Evolutionary conservation across 1,140 invertebrate species (phyloP), one percentile per base, ranked within the genome.

Genomic region (Drosophila paulistorum): DNA sequence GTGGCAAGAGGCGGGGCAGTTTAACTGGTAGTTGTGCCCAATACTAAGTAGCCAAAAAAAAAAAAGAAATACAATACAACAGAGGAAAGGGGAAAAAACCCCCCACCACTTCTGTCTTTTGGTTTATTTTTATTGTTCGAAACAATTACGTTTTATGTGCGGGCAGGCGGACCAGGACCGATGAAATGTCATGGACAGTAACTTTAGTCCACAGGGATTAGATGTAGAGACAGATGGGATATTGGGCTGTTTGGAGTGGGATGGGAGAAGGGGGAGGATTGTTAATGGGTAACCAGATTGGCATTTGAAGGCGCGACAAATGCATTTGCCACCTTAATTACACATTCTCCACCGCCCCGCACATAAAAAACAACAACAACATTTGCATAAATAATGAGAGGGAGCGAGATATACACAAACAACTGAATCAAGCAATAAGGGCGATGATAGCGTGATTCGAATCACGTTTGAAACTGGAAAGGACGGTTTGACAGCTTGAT

Each of bases 71-170:
- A 37, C 35, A 30, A 30, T 30, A 30, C 30, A 30, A 30, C 5
- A 30, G 26, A 5, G 26, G 26, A 7, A 35, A 35, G 35, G 9
- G 9, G 9, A 37, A 13, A 9, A 10, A 10, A 7, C 35, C 11
- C 37, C 10, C 37, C 37, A 11, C 11, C 37, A 13, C 37, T 39
- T 13, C 11, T 39, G 37, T 39, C 39, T 59, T 63, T 42, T 67
- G 51, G 59, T 81, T 68, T 69, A 71, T 73, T 76, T 72, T 74
- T 76, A 70, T 78, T 61, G 73, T 33, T 42, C 67, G 51, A 77
- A 85, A 85, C 81, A 84, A 85, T 85, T 74, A 85, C 81, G 83
- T 84, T 84, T 84, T 77, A 75, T 70, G 65, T 70, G 71, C 65
- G 60, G 55, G 11, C 30, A 48, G 39, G 20, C 35, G 37, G 42